Conservation (phyloP, 2,888 invertebrate genomes). For the Ceraclea dissimilis region DNA sequence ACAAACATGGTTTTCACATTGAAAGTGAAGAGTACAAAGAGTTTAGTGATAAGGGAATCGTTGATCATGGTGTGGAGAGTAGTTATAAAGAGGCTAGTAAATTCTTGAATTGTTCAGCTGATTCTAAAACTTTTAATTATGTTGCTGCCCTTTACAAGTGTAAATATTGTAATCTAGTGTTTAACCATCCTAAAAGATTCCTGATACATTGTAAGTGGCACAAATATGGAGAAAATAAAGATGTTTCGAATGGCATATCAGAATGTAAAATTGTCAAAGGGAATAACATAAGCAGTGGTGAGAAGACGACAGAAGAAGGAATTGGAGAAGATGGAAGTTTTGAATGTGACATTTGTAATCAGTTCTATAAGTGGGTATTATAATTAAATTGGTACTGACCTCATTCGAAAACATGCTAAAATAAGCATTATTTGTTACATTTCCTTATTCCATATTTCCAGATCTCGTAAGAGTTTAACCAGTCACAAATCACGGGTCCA, state of each 20-base stretch:
- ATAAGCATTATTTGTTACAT: too few species aligned
- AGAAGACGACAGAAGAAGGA: conserved; percentile 23
- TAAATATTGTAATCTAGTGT: conserved; percentile 34
- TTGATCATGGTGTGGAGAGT: conserved; percentile 7
- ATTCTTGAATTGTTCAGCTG: not conserved
- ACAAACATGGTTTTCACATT: conserved; percentile 8
- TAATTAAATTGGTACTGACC: not conserved
- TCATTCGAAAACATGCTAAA: conserved; percentile 30
- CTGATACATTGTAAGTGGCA: conserved; percentile 45
- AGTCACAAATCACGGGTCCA: conserved; percentile 38
- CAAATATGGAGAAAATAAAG: conserved; percentile 32
- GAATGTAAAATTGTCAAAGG: not conserved
- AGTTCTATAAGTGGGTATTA: conserved; percentile 25
- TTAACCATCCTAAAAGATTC: conserved; percentile 39
- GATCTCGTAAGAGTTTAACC: conserved; percentile 31
- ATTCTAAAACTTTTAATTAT: not conserved
- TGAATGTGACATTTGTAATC: conserved; percentile 39
- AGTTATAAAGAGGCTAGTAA: conserved; percentile 17
- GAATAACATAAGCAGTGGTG: conserved; percentile 8
- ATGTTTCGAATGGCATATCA: not conserved
- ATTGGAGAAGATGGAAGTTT: conserved; percentile 27
- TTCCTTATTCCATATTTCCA: conserved; percentile 3
- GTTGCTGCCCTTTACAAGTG: conserved; percentile 28
- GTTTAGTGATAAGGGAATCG: not conserved
- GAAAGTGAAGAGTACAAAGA: conserved; percentile 8